A percentile compares a stretch with the other conserved stretches of the same genome.
Evolutionary conservation across 1,140 invertebrate species (phyloP).

Genomic region (Neomicropteryx cornuta): DNA sequence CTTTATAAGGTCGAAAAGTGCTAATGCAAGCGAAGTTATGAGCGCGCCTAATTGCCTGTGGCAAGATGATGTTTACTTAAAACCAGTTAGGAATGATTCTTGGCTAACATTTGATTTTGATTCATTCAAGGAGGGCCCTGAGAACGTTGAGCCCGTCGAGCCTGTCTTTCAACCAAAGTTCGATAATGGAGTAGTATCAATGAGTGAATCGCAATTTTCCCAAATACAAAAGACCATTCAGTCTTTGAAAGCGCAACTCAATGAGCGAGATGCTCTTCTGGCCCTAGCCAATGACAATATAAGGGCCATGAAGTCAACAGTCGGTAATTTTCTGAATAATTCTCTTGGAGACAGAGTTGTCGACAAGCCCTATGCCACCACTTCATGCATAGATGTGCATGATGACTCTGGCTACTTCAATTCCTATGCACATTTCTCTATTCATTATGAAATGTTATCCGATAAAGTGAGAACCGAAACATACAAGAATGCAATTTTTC

Average conservation of each 20-base stretch:
- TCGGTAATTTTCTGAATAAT: too few species aligned
- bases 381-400: slow-evolving; percentile 35
- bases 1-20: slow-evolving; percentile 60
- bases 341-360: slow-evolving; percentile 21
- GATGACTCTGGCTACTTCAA: slow-evolving; percentile 80
- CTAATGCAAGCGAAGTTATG: slow-evolving; percentile 39
- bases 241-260: slow-evolving; percentile 38
- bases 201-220: slow-evolving; percentile 49
- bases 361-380: slow-evolving; percentile 8
- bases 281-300: slow-evolving; percentile 50
- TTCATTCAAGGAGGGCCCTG: slow-evolving; percentile 25
- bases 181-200: slow-evolving; percentile 48
- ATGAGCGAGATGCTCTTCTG: slow-evolving; percentile 41
- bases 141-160: not conserved
- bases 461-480: slow-evolving; percentile 88
- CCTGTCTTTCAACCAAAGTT: slow-evolving; percentile 40
- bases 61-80: slow-evolving; percentile 70
- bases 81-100: slow-evolving; percentile 67
- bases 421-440: slow-evolving; percentile 94
- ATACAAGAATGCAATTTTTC: slow-evolving; percentile 87
- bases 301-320: slow-evolving; percentile 47
- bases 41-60: slow-evolving; percentile 42
- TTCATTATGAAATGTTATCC: slow-evolving; percentile 92
- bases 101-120: slow-evolving; percentile 68
- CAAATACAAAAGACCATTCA: slow-evolving; percentile 52